Evolutionary conservation across 2,888 invertebrate genomes (phyloP).

Genomic region (Athalia cordata): DNA sequence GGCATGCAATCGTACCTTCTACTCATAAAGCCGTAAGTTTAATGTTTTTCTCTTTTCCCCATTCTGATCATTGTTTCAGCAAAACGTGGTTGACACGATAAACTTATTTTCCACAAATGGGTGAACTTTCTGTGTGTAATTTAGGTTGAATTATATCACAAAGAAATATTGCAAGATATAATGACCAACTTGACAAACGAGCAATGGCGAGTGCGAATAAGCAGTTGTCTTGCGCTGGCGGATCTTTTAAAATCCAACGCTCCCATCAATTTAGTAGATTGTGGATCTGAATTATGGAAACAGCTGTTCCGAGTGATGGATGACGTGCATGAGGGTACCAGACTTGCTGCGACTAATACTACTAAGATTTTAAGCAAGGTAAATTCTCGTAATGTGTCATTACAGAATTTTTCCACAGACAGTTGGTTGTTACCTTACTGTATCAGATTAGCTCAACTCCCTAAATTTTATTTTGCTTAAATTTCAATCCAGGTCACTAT

Average conservation of each 20-base stretch:
- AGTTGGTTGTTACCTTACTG: no score
- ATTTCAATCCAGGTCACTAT: slow-evolving; percentile 30
- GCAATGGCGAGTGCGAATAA: slow-evolving; percentile 93
- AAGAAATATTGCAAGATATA: slow-evolving; percentile 88
- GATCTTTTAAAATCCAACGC: slow-evolving; percentile 80
- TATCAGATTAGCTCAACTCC: no score
- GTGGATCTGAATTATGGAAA: slow-evolving; percentile 81
- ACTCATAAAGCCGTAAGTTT: slow-evolving; percentile 85
- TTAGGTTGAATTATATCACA: slow-evolving; percentile 87
- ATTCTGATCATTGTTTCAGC: slow-evolving; percentile 19
- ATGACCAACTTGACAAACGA: slow-evolving; percentile 86
- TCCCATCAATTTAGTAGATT: slow-evolving; percentile 71
- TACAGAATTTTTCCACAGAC: no score
- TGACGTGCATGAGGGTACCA: slow-evolving; percentile 93
- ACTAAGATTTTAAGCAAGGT: slow-evolving; percentile 85
- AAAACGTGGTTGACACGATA: neutral
- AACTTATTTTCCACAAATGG: neutral
- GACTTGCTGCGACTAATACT: slow-evolving; percentile 84
- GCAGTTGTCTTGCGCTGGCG: slow-evolving; percentile 90
- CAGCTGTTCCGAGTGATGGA: slow-evolving; percentile 94
- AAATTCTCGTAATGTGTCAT: slow-evolving; percentile 46
- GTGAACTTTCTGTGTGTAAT: slow-evolving; percentile 54
- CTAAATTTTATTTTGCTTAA: no score
- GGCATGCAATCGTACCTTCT: slow-evolving; percentile 92
- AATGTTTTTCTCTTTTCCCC: slow-evolving; percentile 3